Percentiles rank a stretch among this genome's conserved stretches.
These are phyloP conservation scores for Acanthaster planci DNA, from an alignment of 35 echinoderm and acorn worm species.

Conservation along the genomic window DNA sequence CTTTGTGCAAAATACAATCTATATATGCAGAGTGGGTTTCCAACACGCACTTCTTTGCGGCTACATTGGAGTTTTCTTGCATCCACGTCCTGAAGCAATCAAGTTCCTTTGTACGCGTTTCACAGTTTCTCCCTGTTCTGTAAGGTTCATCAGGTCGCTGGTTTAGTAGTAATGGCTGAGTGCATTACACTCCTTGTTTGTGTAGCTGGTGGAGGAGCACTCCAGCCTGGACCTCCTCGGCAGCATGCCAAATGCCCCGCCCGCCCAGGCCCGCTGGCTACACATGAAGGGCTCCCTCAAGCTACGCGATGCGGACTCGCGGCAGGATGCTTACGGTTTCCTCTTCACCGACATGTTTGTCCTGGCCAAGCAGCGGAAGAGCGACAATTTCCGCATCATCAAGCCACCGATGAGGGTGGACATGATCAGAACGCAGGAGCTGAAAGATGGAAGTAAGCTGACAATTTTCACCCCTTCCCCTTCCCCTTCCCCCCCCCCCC, in stretches of 20 bases:
- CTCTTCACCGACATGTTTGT: slow-evolving; percentile 85
- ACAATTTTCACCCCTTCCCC: neutral
- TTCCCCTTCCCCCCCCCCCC: neutral
- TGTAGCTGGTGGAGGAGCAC: slow-evolving; percentile 51
- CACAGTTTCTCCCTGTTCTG: too few species aligned
- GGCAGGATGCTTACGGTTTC: slow-evolving; percentile 60
- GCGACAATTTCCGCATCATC: slow-evolving; percentile 72
- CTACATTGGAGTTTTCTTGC: too few species aligned
- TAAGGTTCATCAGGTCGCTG: too few species aligned
- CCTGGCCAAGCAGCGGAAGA: slow-evolving; percentile 55
- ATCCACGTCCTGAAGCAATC: too few species aligned
- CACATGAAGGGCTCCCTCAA: slow-evolving; percentile 65
- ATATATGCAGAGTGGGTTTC: too few species aligned
- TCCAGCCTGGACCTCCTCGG: slow-evolving; percentile 48
- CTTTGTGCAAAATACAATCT: too few species aligned
- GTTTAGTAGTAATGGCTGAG: too few species aligned
- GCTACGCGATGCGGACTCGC: slow-evolving; percentile 47
- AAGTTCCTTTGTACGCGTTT: too few species aligned
- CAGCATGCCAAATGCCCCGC: slow-evolving; percentile 59
- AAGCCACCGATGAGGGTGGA: slow-evolving; percentile 81
- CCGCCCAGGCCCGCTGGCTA: slow-evolving; percentile 66
- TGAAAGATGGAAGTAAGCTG: slow-evolving; percentile 88
- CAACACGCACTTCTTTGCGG: too few species aligned
- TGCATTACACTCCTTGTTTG: too few species aligned
- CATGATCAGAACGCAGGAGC: slow-evolving; percentile 53